Evolutionary conservation across 2,113 vertebrate genomes (phyloP), one percentile per base, ranked within the genome.

Genomic region (Syngnathus floridae): DNA sequence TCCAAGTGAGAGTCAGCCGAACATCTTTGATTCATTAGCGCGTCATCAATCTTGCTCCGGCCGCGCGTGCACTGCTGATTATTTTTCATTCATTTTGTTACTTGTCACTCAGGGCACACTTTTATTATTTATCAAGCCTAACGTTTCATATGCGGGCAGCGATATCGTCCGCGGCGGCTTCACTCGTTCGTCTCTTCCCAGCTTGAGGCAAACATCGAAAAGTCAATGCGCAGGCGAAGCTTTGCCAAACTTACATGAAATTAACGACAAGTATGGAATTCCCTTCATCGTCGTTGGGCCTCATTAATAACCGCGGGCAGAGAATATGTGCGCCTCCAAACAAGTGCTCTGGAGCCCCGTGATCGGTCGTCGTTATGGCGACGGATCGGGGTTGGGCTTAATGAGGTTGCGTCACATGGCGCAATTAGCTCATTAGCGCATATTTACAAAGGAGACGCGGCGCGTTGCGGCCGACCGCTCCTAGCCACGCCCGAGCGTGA

Each of bases 391-490:
- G 10, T 41, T 41, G 10, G 35, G 35, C 56, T 35, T 58, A 58
- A 58, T 19, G 17, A 58, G 56, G 3, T 17, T 7, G 35, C 35
- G 2, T 58, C 31, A 3, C 56, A 37, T 10, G 5, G 17, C 35
- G 17, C 56, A 58, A 58, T 58, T 58, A 58, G 56, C 56, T 58
- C 56, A 37, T 58, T 58, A 58, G 55, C 7, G 16, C 31, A 57
- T 57, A 35, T 35, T 57, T 57, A 37, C 16, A 58, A 58, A 58
- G 35, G 16, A 37, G 35, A 37, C 7, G 35, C 16, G 14, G 31
- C 35, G 35, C 35, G 26, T 37, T 57, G 7, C 17, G 9, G 31
- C 56, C 8, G 14, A 37, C 26, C 7, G 26, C 3, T 48, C n/a
- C 16, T 10, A 51, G 48, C 9, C 17, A 3, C 14, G 19, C 7